phyloP scores from a whole-genome alignment of 1,140 invertebrate species.

The Pollicipes pollicipes region DNA sequence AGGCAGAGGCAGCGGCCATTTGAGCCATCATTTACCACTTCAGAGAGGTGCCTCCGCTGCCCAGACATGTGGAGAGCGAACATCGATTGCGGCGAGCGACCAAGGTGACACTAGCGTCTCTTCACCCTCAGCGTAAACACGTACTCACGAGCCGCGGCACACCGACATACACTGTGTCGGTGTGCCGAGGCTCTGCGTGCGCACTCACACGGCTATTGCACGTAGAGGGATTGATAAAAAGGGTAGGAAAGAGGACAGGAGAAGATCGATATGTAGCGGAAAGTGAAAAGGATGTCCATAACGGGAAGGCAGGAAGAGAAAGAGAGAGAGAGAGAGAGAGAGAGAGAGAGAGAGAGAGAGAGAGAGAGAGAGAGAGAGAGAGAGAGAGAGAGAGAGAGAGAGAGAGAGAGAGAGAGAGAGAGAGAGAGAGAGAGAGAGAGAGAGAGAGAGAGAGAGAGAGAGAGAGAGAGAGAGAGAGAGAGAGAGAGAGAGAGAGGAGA shows the following conservation, averaged over 20 bases:
- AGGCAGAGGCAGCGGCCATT: too few relatives aligned
- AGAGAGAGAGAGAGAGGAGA: neutral
- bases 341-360: neutral
- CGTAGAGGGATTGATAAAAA: too few relatives aligned
- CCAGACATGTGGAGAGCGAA: too few relatives aligned
- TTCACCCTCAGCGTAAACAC: neutral
- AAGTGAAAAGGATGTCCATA: neutral
- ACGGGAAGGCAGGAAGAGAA: neutral
- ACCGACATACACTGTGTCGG: too few relatives aligned
- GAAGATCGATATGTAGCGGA: too few relatives aligned
- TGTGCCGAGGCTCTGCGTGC: too few relatives aligned
- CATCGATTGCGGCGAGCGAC: neutral
- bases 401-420: neutral
- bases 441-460: conserved; percentile 1
- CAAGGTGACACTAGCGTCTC: neutral
- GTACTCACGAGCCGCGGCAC: neutral
- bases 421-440: conserved; percentile 1
- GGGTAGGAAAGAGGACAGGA: too few relatives aligned
- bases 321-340: neutral
- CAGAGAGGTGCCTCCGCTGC: neutral
- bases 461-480: neutral
- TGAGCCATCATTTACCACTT: neutral
- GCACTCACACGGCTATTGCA: too few relatives aligned
- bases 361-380: neutral
- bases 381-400: neutral